phyloP scores from a whole-genome alignment of 2,797 vertebrate species.

The Etheostoma perlongum region DNA sequence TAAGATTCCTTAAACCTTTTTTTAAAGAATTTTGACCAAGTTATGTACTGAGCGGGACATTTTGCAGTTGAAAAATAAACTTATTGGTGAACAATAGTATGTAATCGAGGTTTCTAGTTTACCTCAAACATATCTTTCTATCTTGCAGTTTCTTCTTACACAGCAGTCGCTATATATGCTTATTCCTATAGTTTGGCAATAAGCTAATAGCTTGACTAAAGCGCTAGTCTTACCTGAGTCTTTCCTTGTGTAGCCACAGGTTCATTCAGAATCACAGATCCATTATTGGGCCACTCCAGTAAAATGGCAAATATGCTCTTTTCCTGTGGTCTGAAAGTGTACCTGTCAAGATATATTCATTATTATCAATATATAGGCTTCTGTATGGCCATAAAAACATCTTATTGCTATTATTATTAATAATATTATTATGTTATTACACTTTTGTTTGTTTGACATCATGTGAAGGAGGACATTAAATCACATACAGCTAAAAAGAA shows the following conservation, averaged over 20 bases:
- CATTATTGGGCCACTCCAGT: slow-evolving; percentile 88
- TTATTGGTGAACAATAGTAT: not conserved
- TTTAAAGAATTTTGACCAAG: too few species aligned
- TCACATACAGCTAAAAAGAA: not conserved
- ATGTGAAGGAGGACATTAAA: not conserved
- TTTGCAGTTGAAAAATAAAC: too few species aligned
- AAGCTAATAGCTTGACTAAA: not conserved
- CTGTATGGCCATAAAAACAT: not conserved
- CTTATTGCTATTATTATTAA: not conserved
- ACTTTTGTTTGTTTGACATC: too few species aligned
- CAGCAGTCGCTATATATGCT: not conserved
- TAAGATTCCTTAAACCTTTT: not conserved
- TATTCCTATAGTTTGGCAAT: not conserved
- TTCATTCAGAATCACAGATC: slow-evolving; percentile 85
- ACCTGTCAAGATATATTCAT: slow-evolving; percentile 82
- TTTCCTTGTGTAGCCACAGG: slow-evolving; percentile 77
- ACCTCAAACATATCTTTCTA: slow-evolving; percentile 1
- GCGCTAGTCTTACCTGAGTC: slow-evolving; percentile 84
- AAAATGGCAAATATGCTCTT: slow-evolving; percentile 88
- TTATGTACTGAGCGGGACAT: too few species aligned
- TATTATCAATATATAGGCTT: not conserved
- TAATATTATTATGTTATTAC: too few species aligned
- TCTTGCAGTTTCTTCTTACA: not conserved
- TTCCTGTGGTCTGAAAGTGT: slow-evolving; percentile 87
- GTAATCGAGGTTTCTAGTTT: not conserved